Evolutionary conservation across 1,140 invertebrate species (phyloP), one percentile per base, ranked within the genome.

Genomic region (Tigriopus japonicus): DNA sequence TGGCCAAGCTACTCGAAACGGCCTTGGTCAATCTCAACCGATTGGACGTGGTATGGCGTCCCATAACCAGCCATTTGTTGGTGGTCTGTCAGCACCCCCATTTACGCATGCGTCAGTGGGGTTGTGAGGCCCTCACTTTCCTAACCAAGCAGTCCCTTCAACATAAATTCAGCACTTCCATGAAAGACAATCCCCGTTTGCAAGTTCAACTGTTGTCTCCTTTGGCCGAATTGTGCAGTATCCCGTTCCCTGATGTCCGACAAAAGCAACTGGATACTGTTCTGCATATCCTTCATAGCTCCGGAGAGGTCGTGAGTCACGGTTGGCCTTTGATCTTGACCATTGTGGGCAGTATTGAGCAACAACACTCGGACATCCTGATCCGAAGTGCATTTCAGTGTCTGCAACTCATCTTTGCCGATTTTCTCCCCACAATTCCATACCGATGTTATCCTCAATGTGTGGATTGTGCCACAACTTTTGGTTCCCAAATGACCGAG

Each of bases 41-140:
- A 49, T 86, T 98, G 24, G 87, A 95, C 71, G 86, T 96, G 6
- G 77, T 97, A 52, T 98, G 94, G 94, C 79, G 85, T 65, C 91
- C 91, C 9, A 76, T 98, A n/a, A 97, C 92, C 0, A 90, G 89
- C 71, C 93, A 98, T 76, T 74, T 98, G 19, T 69, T 97, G 15
- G 90, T 97, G 76, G 90, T 95, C 28, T 96, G 92, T 69, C 86
- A 89, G 68, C 93, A 98, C 76, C 87, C 92, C 0, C 89, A 96
- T 67, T 85, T 87, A 59, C 77, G 86, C 62, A 91, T 98, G 86
- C 76, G 94, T 40, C 90, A 93, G 72, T 98, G 93, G 92, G 93
- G 92, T 6, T 90, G 94, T 0, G 90, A 96, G 73, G 91, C 93
- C 1, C 82, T 98, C 15, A 97, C 93, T 0, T 90, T 88, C 68